A percentile compares a stretch with the other conserved stretches of the same genome.
Evolutionary conservation across 2,797 vertebrate genomes (phyloP).

Genomic region (Phrynocephalus vlangalii): DNA sequence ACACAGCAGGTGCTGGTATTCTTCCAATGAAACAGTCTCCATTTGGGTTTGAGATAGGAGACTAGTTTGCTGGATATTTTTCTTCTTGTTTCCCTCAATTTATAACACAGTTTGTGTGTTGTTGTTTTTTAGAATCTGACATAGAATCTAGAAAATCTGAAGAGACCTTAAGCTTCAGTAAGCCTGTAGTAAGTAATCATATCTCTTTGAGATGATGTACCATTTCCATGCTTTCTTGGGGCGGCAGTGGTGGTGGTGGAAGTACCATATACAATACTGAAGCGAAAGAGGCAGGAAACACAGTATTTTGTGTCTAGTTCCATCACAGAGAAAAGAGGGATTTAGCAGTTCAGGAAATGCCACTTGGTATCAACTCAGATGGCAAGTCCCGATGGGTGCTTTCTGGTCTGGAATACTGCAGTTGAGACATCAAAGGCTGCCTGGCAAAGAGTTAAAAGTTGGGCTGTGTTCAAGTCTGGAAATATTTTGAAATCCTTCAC

Average conservation of each 20-base stretch:
- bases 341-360: constrained; percentile 24
- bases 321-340: neutral
- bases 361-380: too few relatives aligned
- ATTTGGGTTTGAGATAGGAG: constrained; percentile 61
- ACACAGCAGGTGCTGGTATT: constrained; percentile 59
- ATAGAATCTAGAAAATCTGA: constrained; percentile 75
- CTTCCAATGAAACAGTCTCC: constrained; percentile 43
- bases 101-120: neutral
- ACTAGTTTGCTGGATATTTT: constrained; percentile 34
- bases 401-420: neutral
- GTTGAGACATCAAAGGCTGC: neutral
- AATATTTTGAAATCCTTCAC: constrained; percentile 15
- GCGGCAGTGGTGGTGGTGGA: too few relatives aligned
- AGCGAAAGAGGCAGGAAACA: neutral
- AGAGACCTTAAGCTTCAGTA: constrained; percentile 76
- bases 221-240: constrained; percentile 5
- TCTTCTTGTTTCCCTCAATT: constrained; percentile 22
- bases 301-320: neutral
- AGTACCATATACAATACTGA: neutral
- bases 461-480: neutral
- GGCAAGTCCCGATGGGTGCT: neutral
- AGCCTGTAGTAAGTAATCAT: constrained; percentile 83
- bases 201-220: constrained; percentile 40
- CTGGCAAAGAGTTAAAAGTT: neutral
- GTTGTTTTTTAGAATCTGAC: constrained; percentile 77